Base-by-base conservation (phyloP, 1,140 invertebrate genomes). In the Cyphomyrmex costatus region DNA sequence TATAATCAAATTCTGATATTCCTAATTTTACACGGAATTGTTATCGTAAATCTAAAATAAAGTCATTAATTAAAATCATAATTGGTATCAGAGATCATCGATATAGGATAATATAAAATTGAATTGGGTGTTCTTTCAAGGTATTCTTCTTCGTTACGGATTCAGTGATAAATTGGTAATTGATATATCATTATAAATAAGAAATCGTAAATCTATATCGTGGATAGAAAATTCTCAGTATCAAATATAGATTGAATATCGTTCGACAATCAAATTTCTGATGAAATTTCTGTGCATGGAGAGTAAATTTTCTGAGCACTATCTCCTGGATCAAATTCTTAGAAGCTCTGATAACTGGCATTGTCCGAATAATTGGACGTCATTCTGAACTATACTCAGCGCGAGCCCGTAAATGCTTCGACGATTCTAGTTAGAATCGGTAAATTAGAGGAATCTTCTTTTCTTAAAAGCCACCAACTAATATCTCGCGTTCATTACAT, bases 361-460 rank as follows among this genome's bases (percentile, higher is more conserved):
- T 82, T 71, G 51, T 73, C 16, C 36, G 16, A 7, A 46, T 71
- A 82, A 82, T 73, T 73, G 19, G 4, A 73, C 36, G n/a, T 2
- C 36, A n/a, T 21, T 49, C 10, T 51, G 30, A 27, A 8, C 19
- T 46, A 65, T 10, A 46, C 19, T 82, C 46, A 58, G 16, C 33
- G 1, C 36, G 24, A 21, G 24, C 6, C 53, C 14, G n/a, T 36
- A 73, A 73, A 33, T 46, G 24, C 36, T 21, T 30, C 1, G 12
- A 70, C 8, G 21, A 80, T 3, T 68, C 27, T 27, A 36, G 6
- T 21, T 51, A 10, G 4, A 51, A 82, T 8, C 51, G 79, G 71
- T 24, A 73, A 73, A 83, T 83, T 73, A 60, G 65, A 49, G 24
- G 16, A 77, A 46, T 16, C 19, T 49, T 16, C 58, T 27, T 71